Percentiles rank a stretch among this genome's conserved stretches.
These are phyloP conservation scores for Clunio marinus DNA, from an alignment of 2,888 invertebrate genomes.

Conservation along the genomic window DNA sequence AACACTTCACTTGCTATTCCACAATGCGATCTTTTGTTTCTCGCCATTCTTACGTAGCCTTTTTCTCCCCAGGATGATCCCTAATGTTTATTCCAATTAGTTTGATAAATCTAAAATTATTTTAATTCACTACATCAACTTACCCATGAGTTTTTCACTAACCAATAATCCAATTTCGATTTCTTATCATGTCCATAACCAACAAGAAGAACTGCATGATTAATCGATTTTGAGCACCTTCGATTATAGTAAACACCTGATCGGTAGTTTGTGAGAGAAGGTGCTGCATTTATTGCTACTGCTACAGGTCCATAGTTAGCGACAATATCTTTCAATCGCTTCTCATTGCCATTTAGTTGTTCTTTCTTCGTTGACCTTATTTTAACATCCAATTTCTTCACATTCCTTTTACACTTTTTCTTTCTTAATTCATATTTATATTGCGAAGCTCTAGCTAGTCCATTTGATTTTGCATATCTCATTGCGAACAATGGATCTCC, in stretches of 20 bases:
- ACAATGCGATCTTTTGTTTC: conserved; percentile 22
- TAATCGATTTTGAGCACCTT: conserved; percentile 1
- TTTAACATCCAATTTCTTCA: not conserved
- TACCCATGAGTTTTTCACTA: conserved; percentile 33
- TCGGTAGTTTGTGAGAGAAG: conserved; percentile 14
- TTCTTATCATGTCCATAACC: conserved; percentile 18
- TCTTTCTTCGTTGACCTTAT: not conserved
- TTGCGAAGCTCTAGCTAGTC: not conserved
- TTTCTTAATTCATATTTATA: conserved; percentile 21
- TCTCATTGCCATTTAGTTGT: conserved; percentile 24
- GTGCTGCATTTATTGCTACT: conserved; percentile 25
- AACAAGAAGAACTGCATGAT: conserved; percentile 26
- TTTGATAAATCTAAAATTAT: not conserved
- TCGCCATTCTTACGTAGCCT: conserved; percentile 24
- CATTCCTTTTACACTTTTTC: conserved; percentile 3
- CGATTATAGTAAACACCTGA: conserved; percentile 35
- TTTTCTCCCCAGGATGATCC: conserved; percentile 13
- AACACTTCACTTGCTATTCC: conserved; percentile 7
- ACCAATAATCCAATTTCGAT: conserved; percentile 8
- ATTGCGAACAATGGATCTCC: not conserved
- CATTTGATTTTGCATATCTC: not conserved
- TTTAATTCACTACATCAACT: not conserved
- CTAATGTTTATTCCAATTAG: not conserved
- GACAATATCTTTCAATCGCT: conserved; percentile 26
- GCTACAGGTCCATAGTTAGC: conserved; percentile 30